A percentile compares a stretch with the other conserved stretches of the same genome.
Conservation (phyloP, 2,888 invertebrate genomes). For the Dyspetes luteomarginatus region DNA sequence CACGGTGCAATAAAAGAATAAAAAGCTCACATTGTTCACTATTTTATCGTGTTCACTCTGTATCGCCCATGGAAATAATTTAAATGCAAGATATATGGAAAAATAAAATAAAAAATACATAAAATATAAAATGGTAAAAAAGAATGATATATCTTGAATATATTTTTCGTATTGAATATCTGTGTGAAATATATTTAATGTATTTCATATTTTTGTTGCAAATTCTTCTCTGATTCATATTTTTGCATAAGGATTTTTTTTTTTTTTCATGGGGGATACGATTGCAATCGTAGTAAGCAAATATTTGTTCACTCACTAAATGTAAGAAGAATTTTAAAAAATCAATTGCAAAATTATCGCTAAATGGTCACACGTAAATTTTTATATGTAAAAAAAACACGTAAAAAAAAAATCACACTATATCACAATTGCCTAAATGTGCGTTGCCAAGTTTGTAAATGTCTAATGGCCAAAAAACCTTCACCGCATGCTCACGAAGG, state of each 20-base stretch:
- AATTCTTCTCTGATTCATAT: too few relatives aligned
- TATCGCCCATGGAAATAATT: too few relatives aligned
- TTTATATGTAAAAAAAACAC: neutral
- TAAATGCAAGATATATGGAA: too few relatives aligned
- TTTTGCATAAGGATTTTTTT: too few relatives aligned
- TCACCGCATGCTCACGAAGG: constrained; percentile 82
- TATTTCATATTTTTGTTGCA: neutral
- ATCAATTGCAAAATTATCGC: neutral
- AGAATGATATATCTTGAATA: too few relatives aligned
- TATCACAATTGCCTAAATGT: constrained; percentile 63
- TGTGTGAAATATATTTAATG: too few relatives aligned
- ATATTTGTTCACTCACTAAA: constrained; percentile 29
- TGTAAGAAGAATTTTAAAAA: neutral
- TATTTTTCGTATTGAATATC: too few relatives aligned
- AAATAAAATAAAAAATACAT: too few relatives aligned
- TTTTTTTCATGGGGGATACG: too few relatives aligned
- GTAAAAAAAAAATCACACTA: constrained; percentile 25
- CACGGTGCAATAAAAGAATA: constrained; percentile 22
- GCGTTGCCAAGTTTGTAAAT: constrained; percentile 66
- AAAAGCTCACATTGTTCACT: constrained; percentile 20
- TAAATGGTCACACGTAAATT: neutral
- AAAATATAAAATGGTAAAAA: too few relatives aligned
- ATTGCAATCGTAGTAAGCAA: constrained; percentile 5
- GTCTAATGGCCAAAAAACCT: constrained; percentile 76
- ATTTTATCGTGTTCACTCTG: constrained; percentile 27